These are phyloP conservation scores for Drosophila kuntzei DNA, from an alignment of 2,888 invertebrate species.

Conservation along the genomic window DNA sequence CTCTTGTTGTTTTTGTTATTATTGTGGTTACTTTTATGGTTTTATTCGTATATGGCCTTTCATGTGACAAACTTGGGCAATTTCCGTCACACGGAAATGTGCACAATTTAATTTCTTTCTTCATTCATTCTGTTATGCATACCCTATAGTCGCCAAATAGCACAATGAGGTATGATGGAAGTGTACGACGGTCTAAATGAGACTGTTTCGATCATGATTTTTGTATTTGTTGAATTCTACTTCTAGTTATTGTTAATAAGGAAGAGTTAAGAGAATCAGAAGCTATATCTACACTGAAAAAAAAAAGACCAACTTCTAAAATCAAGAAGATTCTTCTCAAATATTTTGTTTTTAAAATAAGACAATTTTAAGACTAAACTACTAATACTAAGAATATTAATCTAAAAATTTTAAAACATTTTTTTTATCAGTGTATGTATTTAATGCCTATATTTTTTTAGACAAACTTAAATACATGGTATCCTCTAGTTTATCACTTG, in stretches of 20 bases:
- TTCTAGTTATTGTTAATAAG: too few relatives aligned
- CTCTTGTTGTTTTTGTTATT: constrained; percentile 7
- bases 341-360: too few relatives aligned
- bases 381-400: too few relatives aligned
- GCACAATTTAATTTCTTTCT: constrained; percentile 74
- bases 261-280: too few relatives aligned
- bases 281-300: too few relatives aligned
- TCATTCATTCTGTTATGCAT: constrained; percentile 24
- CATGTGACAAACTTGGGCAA: constrained; percentile 72
- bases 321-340: too few relatives aligned
- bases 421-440: too few relatives aligned
- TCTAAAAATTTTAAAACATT: too few relatives aligned
- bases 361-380: too few relatives aligned
- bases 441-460: too few relatives aligned
- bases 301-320: too few relatives aligned
- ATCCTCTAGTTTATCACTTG: not conserved
- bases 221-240: not conserved
- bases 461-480: not conserved
- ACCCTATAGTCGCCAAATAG: not conserved
- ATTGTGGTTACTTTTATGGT: constrained; percentile 30
- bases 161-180: not conserved
- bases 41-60: constrained; percentile 52
- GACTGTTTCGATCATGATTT: not conserved
- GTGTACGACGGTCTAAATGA: not conserved
- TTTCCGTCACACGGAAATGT: constrained; percentile 77